A percentile compares a stretch with the other conserved stretches of the same genome.
Evolutionary conservation across 2,797 vertebrate genomes (phyloP).

Genomic region (Poecilia wingei): DNA sequence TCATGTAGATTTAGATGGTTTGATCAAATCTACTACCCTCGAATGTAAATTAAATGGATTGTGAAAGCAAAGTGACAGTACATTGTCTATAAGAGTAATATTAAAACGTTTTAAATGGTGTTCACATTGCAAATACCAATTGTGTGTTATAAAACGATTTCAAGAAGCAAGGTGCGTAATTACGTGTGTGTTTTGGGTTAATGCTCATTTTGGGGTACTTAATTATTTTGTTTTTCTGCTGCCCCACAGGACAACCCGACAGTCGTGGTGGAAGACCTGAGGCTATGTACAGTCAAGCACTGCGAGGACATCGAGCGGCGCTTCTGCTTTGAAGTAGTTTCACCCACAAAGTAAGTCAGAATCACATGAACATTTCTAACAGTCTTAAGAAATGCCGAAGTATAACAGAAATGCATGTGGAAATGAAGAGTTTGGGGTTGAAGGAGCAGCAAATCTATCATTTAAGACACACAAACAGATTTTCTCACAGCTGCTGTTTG

Average conservation of each 20-base stretch:
- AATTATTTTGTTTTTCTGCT: constrained; percentile 4
- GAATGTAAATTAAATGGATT: background rate
- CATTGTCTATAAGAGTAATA: background rate
- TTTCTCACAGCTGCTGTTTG: constrained; percentile 36
- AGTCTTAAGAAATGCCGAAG: constrained; percentile 27
- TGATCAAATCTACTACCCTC: background rate
- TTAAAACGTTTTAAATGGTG: background rate
- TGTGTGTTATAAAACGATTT: background rate
- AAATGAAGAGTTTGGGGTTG: constrained; percentile 7
- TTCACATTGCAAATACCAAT: background rate
- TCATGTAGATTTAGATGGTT: background rate
- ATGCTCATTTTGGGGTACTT: background rate
- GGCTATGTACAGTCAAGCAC: constrained; percentile 96
- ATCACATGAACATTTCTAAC: background rate
- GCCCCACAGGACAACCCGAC: constrained; percentile 90
- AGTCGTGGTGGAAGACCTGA: constrained; percentile 94
- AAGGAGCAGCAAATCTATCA: constrained; percentile 18
- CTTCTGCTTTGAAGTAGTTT: constrained; percentile 98
- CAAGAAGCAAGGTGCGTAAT: background rate
- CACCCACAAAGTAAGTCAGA: constrained; percentile 94
- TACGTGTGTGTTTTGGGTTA: background rate
- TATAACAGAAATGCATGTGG: constrained; percentile 16
- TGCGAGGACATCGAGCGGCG: constrained; percentile 96
- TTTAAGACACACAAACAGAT: background rate
- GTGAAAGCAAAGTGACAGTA: background rate